Evolutionary conservation across 2,888 invertebrate genomes (phyloP).

Genomic region (Desoria tigrina): DNA sequence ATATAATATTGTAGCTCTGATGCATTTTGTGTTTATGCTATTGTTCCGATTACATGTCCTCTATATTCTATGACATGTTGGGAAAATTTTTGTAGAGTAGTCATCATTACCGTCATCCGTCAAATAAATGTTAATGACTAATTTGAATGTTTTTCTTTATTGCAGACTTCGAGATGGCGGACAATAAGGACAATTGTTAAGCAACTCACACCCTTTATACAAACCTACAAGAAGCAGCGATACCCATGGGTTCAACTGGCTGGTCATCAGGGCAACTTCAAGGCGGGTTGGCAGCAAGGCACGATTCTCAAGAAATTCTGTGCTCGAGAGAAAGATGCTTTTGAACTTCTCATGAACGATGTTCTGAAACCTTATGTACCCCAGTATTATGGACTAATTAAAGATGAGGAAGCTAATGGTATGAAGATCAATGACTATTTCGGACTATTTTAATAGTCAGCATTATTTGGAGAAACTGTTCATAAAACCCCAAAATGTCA

Average conservation of each 20-base stretch:
- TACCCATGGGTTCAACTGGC: constrained; percentile 97
- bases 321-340: constrained; percentile 84
- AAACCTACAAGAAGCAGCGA: constrained; percentile 91
- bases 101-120: too few relatives aligned
- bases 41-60: too few relatives aligned
- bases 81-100: too few relatives aligned
- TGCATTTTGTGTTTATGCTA: too few relatives aligned
- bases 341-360: constrained; percentile 84
- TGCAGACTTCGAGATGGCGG: constrained; percentile 87
- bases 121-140: too few relatives aligned
- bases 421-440: constrained; percentile 5
- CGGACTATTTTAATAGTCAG: not conserved
- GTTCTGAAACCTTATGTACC: constrained; percentile 85
- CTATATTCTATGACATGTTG: too few relatives aligned
- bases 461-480: not conserved
- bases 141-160: too few relatives aligned
- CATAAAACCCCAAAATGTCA: too few relatives aligned
- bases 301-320: constrained; percentile 92
- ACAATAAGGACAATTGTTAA: constrained; percentile 85
- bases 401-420: constrained; percentile 55
- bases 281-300: constrained; percentile 67
- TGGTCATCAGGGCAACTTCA: constrained; percentile 53
- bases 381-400: constrained; percentile 77
- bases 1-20: too few relatives aligned
- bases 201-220: constrained; percentile 89